Percentiles rank a stretch among this genome's conserved stretches.
Evolutionary conservation across 1,140 invertebrate genomes (phyloP).

Genomic region (Drosophila sproati): DNA sequence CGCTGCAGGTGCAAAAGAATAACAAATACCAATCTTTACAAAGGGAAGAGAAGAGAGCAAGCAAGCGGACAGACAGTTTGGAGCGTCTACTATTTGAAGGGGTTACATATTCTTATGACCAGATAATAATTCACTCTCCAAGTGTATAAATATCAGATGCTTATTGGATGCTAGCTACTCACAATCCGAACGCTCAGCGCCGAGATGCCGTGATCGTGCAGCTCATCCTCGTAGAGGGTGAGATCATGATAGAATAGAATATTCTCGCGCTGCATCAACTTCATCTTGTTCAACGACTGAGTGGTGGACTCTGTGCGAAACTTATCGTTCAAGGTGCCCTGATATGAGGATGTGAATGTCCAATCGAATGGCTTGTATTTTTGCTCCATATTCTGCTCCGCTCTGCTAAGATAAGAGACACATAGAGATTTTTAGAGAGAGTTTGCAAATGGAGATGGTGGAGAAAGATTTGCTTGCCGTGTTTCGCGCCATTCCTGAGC

Average conservation of each 20-base stretch:
- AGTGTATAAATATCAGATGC: too few relatives aligned
- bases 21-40: not conserved
- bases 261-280: constrained; percentile 94
- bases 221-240: constrained; percentile 98
- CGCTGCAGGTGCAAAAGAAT: constrained; percentile 88
- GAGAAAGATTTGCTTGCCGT: constrained; percentile 39
- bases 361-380: constrained; percentile 97
- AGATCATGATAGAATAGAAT: constrained; percentile 98
- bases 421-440: not conserved
- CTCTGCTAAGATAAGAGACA: constrained; percentile 9
- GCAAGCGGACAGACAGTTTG: too few relatives aligned
- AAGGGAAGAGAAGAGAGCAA: too few relatives aligned
- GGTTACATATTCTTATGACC: too few relatives aligned
- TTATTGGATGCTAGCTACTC: constrained; percentile 84
- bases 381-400: constrained; percentile 86
- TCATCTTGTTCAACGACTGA: constrained; percentile 94
- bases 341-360: constrained; percentile 98
- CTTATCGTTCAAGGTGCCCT: constrained; percentile 91
- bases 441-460: too few relatives aligned
- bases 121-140: too few relatives aligned
- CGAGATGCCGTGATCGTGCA: constrained; percentile 98
- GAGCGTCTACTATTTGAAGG: too few relatives aligned
- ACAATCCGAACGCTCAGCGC: constrained; percentile 97
- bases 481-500: constrained; percentile 95
- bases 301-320: constrained; percentile 87